Evolutionary conservation across 2,888 invertebrate genomes (phyloP), one percentile per base, ranked within the genome.

Genomic region (Nipponacmea schrenckii): DNA sequence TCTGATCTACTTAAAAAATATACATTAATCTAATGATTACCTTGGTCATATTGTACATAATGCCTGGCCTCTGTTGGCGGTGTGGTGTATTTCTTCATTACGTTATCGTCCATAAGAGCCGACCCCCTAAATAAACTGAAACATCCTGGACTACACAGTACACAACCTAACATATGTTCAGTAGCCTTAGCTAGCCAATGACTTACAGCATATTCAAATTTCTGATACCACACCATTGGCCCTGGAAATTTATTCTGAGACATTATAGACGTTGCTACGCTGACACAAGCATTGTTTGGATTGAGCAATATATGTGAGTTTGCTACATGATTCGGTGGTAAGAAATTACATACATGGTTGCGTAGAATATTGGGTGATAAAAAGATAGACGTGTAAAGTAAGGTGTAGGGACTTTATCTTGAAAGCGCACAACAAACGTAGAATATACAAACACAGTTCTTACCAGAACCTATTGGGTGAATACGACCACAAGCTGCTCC

Each of bases 401-500:
- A 39, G 10, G 39, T 8, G 10, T 10, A 8, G 1, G 39, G 39
- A 39, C 7, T 39, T 39, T 31, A 31, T 31, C 5, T 31, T 31
- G 5, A 5, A 31, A 31, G 31, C 31, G 31, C 5, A 3, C n/a
- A 3, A 31, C 31, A 31, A 31, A 31, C n/a, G n/a, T 31, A 31
- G 5, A 31, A 24, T 4, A 56, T 20, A 10, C 0, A 24, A 56
- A 56, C 5, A 56, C 10, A 12, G 20, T 8, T 5, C 68, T 27
- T 85, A 91, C 92, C 95, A 56, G 94, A 93, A 45, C 98, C 98
- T 68, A 98, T 94, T 1, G 98, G 98, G 91, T 98, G 98, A 89
- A 98, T 98, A 84, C 98, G 94, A 66, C 98, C 98, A 89, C 98
- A 98, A 62, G 98, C 98, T 62, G 98, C 98, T 68, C 98, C 97